phyloP scores from a whole-genome alignment of 2,797 vertebrate genomes.

The Natrix natrix region DNA sequence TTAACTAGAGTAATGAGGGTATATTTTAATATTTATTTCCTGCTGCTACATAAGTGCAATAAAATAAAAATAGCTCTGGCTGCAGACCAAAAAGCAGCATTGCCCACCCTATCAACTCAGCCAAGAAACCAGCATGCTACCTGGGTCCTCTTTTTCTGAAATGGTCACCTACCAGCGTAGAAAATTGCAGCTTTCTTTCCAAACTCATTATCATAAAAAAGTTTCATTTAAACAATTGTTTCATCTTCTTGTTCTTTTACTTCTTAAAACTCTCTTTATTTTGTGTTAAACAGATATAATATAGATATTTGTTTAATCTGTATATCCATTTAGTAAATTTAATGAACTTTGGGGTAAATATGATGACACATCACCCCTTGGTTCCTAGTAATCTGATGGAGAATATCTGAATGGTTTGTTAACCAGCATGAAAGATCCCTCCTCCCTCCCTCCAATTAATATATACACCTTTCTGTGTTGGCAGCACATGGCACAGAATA shows the following conservation, averaged over 20 bases:
- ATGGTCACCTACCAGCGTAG: not conserved
- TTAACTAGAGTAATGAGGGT: not conserved
- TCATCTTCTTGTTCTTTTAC: not conserved
- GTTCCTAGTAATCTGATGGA: not conserved
- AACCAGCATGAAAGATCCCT: not conserved
- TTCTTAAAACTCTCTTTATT: not conserved
- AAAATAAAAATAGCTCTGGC: not conserved
- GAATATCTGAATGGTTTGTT: not conserved
- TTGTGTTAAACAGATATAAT: not conserved
- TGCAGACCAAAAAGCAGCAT: not conserved
- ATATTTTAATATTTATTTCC: not conserved
- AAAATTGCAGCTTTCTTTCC: not conserved
- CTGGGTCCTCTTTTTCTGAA: not conserved
- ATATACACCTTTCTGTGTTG: not conserved
- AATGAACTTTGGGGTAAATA: not conserved
- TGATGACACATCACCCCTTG: not conserved
- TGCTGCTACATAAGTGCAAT: not conserved
- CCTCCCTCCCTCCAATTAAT: not conserved
- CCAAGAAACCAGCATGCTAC: not conserved
- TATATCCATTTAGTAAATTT: not conserved
- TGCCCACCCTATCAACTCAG: not conserved
- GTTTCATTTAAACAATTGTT: not conserved
- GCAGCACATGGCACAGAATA: not conserved
- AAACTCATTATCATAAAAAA: not conserved
- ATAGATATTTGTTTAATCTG: not conserved